Evolutionary conservation across 2,113 vertebrate species (phyloP).

Genomic region (Cromileptes altivelis): DNA sequence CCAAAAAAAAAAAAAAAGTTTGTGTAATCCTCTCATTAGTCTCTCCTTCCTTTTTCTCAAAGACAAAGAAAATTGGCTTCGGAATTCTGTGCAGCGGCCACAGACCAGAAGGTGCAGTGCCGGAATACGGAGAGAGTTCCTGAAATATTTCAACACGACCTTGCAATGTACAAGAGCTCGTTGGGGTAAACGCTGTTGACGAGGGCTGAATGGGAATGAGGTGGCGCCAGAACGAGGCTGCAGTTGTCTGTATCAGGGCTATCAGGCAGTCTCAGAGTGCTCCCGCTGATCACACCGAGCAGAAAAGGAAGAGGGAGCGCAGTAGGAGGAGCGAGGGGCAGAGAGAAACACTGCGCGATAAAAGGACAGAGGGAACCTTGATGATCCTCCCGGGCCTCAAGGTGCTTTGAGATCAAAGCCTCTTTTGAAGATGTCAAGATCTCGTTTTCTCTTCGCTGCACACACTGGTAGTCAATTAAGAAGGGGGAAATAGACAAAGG

Average conservation of each 20-base stretch:
- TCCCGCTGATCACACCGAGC: slow-evolving; percentile 42
- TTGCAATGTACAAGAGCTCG: slow-evolving; percentile 57
- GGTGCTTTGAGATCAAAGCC: slow-evolving; percentile 69
- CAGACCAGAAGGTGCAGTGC: slow-evolving; percentile 13
- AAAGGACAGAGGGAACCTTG: slow-evolving; percentile 71
- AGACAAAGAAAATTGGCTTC: slow-evolving; percentile 61
- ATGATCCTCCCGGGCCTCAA: slow-evolving; percentile 71
- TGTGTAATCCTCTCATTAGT: slow-evolving; percentile 51
- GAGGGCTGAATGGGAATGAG: slow-evolving; percentile 73
- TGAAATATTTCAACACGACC: slow-evolving; percentile 73
- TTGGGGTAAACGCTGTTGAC: slow-evolving; percentile 52
- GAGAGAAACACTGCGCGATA: slow-evolving; percentile 46
- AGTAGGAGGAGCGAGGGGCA: slow-evolving; percentile 22
- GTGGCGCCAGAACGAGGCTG: slow-evolving; percentile 42
- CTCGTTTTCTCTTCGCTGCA: slow-evolving; percentile 12
- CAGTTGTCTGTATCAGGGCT: slow-evolving; percentile 53
- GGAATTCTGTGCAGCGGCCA: slow-evolving; percentile 31
- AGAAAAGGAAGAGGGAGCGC: slow-evolving; percentile 21
- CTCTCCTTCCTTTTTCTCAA: slow-evolving; percentile 45
- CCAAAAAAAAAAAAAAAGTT: slow-evolving; percentile 21
- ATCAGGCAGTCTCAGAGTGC: slow-evolving; percentile 58
- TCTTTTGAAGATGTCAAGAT: slow-evolving; percentile 69
- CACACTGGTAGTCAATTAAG: slow-evolving; percentile 56
- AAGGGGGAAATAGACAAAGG: slow-evolving; percentile 33
- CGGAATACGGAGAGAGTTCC: slow-evolving; percentile 45